These are phyloP conservation scores for Drosophila niveifrons DNA, from an alignment of 2,888 invertebrate genomes.

Conservation along the genomic window DNA sequence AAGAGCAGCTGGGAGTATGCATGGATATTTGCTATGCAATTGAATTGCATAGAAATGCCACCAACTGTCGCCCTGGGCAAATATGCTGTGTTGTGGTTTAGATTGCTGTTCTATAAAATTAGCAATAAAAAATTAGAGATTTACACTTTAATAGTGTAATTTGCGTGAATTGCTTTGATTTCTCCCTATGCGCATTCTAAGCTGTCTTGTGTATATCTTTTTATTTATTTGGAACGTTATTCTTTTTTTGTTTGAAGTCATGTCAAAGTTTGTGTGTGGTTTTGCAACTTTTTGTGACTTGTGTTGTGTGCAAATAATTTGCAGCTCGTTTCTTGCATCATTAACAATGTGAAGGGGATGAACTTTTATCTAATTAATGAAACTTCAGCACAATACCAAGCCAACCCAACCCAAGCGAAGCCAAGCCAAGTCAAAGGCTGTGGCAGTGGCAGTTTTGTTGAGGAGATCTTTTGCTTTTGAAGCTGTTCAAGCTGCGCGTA, in stretches of 20 bases:
- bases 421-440: no score
- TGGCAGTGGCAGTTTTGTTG: constrained; percentile 24
- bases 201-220: constrained; percentile 5
- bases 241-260: constrained; percentile 7
- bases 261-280: constrained; percentile 44
- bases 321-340: constrained; percentile 79
- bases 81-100: no score
- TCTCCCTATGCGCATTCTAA: not conserved
- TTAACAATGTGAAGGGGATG: constrained; percentile 74
- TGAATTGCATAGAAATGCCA: no score
- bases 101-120: no score
- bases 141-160: constrained; percentile 4
- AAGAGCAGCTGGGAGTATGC: no score
- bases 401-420: no score
- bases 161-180: constrained; percentile 6
- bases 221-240: constrained; percentile 5
- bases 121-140: no score
- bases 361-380: constrained; percentile 85
- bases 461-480: constrained; percentile 56
- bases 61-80: no score
- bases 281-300: constrained; percentile 68
- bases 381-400: constrained; percentile 84
- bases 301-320: constrained; percentile 79
- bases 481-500: constrained; percentile 46
- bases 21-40: no score